Base-by-base conservation (phyloP, 2,888 invertebrate species). In the Tromatobia lineatoria region DNA sequence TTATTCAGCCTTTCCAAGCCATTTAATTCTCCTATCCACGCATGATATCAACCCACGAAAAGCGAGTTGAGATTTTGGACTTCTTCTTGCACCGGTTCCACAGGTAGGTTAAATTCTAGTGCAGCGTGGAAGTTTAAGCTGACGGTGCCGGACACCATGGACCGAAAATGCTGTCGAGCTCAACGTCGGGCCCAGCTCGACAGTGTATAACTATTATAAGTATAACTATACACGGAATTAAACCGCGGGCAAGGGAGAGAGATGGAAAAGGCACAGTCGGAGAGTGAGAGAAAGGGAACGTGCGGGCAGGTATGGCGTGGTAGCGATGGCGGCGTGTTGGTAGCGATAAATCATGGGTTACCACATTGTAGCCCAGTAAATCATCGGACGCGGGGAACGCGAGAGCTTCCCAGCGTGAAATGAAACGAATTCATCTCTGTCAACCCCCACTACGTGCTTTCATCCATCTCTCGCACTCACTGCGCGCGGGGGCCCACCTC, bases 301-400 rank as follows among this genome's bases (percentile, higher is more conserved):
- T 59, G 84, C 74, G 74, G 66, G 91, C 93, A 93, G 93, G 93
- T 93, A 93, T 91, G 92, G 92, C 92, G 93, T 92, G 91, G 92
- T 94, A 94, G 94, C 94, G 94, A 94, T 87, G 94, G 94, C 94
- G 94, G 94, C 94, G 95, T 95, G 95, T 95, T 95, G 95, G 94
- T 94, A 93, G 94, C 94, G 91, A 95, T 95, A 95, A 95, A 95
- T 95, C 95, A 95, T 95, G 95, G 95, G 95, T 95, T 95, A 95
- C 95, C 95, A 95, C 95, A 95, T 95, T 95, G 95, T 95, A 95
- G 95, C 95, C 94, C 95, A 94, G 95, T 95, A 95, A 95, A 95
- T 95, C 95, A 95, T 95, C 95, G 93, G 93, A 94, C 92, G 93
- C 93, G 92, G 93, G 92, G 93, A 93, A 92, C 92, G 93, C 92